Conservation (phyloP, 2,888 invertebrate genomes). For the Scaptomyza caliginosa region DNA sequence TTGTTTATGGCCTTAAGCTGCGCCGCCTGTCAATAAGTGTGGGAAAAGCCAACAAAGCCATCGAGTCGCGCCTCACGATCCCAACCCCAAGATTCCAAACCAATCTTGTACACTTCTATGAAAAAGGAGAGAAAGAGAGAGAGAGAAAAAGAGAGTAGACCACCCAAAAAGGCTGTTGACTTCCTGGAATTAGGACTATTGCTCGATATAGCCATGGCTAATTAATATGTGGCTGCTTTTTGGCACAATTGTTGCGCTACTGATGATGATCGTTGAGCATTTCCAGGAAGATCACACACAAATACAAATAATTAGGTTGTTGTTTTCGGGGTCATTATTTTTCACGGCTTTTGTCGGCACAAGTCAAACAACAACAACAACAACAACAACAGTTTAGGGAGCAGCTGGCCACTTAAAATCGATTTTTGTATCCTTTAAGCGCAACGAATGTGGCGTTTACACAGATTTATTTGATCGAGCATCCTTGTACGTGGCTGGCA, state of each 20-base stretch:
- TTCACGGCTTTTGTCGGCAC: constrained; percentile 78
- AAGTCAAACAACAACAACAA: constrained; percentile 65
- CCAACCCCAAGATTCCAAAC: constrained; percentile 37
- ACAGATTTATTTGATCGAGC: constrained; percentile 57
- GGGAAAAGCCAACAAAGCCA: constrained; percentile 74
- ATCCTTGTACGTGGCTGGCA: constrained; percentile 58
- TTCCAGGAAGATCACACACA: constrained; percentile 58
- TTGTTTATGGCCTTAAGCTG: constrained; percentile 76
- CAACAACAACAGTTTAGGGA: constrained; percentile 12
- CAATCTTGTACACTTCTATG: constrained; percentile 25
- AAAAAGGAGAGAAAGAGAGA: constrained; percentile 1
- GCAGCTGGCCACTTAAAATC: constrained; percentile 68
- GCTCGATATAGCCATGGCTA: constrained; percentile 56
- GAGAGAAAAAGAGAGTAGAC: constrained; percentile 23
- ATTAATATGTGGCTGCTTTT: constrained; percentile 71
- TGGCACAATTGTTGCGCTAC: constrained; percentile 74
- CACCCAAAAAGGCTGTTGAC: constrained; percentile 54
- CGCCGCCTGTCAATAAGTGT: constrained; percentile 69
- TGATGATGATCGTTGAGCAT: constrained; percentile 48
- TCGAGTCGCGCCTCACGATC: constrained; percentile 47
- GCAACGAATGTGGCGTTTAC: constrained; percentile 65
- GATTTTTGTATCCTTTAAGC: constrained; percentile 61
- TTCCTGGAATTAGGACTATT: constrained; percentile 59
- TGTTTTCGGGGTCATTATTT: constrained; percentile 73
- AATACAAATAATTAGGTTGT: constrained; percentile 71